Evolutionary conservation across 2,888 invertebrate species (phyloP).

Genomic region (Parnassius mnemosyne): DNA sequence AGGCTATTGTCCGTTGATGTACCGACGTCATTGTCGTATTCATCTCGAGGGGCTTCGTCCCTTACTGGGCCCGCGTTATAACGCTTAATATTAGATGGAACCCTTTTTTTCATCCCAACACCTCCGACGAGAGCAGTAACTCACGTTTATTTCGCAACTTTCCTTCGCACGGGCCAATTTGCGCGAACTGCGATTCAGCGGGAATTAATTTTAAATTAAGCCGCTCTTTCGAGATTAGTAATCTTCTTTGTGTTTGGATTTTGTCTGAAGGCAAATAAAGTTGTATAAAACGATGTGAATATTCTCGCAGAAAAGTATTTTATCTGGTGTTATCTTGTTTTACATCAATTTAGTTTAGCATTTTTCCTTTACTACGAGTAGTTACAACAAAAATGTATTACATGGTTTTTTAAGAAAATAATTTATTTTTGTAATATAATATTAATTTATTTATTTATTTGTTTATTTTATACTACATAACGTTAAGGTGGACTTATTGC

Average conservation of each 20-base stretch:
- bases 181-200: constrained; percentile 12
- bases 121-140: constrained; percentile 20
- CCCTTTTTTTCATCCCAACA: constrained; percentile 25
- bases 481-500: too few species aligned
- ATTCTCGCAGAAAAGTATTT: too few species aligned
- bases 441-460: too few species aligned
- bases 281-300: too few species aligned
- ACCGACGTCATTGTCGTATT: constrained; percentile 23
- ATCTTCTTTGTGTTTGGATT: constrained; percentile 9
- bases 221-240: constrained; percentile 8
- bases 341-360: too few species aligned
- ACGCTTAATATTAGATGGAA: constrained; percentile 26
- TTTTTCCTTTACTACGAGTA: too few species aligned
- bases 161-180: constrained; percentile 17
- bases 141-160: constrained; percentile 21
- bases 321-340: too few species aligned
- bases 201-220: constrained; percentile 20
- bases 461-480: too few species aligned
- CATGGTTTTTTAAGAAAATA: too few species aligned
- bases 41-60: constrained; percentile 11
- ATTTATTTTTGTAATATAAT: too few species aligned
- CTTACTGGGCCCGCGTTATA: neutral
- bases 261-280: constrained; percentile 1
- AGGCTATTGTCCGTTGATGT: constrained; percentile 33
- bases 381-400: too few species aligned